phyloP scores from a whole-genome alignment of 1,140 invertebrate genomes.

The Lepidurus apus region DNA sequence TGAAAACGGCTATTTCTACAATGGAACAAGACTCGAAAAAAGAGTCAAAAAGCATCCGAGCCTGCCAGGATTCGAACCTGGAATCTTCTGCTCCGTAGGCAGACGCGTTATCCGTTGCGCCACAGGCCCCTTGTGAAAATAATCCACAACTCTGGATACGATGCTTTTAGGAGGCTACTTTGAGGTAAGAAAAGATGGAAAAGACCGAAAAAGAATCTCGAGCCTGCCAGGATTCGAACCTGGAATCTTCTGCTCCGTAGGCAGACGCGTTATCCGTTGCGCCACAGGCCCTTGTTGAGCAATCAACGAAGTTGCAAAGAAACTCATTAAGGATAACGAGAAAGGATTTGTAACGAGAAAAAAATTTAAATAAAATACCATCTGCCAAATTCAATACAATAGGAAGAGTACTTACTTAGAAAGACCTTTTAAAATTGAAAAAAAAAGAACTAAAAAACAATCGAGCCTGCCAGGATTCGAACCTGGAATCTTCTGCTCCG shows the following conservation, averaged over 20 bases:
- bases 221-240: slow-evolving; percentile 46
- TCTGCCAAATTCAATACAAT: neutral
- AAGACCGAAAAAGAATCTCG: slow-evolving; percentile 37
- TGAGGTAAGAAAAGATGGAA: slow-evolving; percentile 3
- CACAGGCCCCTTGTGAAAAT: slow-evolving; percentile 38
- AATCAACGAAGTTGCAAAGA: too few species aligned
- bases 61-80: slow-evolving; percentile 47
- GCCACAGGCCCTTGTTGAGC: slow-evolving; percentile 41
- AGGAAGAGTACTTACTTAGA: neutral
- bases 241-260: slow-evolving; percentile 48
- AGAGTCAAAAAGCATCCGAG: slow-evolving; percentile 38
- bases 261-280: slow-evolving; percentile 48
- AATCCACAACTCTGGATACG: neutral
- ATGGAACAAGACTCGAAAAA: neutral
- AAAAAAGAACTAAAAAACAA: slow-evolving; percentile 34
- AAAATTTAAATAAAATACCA: too few species aligned
- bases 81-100: slow-evolving; percentile 48
- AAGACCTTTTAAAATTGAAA: neutral
- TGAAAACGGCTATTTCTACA: neutral
- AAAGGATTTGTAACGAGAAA: too few species aligned
- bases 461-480: slow-evolving; percentile 45
- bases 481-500: slow-evolving; percentile 48
- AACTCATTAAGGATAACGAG: too few species aligned
- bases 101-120: slow-evolving; percentile 48
- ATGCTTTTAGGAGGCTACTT: neutral